Evolutionary conservation across 2,797 vertebrate species (phyloP).

Genomic region (Crypturellus tataupa): DNA sequence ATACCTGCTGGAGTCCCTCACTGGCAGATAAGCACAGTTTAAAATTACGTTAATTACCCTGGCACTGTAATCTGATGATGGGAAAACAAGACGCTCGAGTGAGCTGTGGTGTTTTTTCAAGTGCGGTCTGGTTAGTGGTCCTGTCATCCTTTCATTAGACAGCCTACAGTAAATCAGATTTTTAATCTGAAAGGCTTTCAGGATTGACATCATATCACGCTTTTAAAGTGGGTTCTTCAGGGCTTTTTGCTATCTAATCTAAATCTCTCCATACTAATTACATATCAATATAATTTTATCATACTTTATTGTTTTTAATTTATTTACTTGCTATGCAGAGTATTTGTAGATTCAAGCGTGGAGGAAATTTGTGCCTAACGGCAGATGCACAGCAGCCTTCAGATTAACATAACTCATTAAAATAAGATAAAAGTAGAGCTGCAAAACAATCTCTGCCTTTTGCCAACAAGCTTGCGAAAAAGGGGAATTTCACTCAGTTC

Average conservation of each 20-base stretch:
- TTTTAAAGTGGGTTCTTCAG: not conserved
- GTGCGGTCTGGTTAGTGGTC: not conserved
- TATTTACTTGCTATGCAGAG: constrained; percentile 38
- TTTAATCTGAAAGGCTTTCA: not conserved
- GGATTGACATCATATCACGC: not conserved
- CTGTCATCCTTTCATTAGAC: not conserved
- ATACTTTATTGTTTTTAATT: constrained; percentile 38
- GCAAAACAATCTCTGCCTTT: constrained; percentile 69
- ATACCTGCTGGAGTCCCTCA: too few species aligned
- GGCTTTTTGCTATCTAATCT: not conserved
- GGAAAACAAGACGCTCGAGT: not conserved
- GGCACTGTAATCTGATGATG: too few species aligned
- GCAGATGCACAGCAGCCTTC: constrained; percentile 70
- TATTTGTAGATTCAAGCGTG: constrained; percentile 61
- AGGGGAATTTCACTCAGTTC: constrained; percentile 49
- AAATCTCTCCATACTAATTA: constrained; percentile 8
- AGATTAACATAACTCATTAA: constrained; percentile 78
- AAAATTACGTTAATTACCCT: not conserved
- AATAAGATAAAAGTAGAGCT: constrained; percentile 75
- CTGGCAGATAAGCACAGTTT: not conserved
- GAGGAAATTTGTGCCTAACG: constrained; percentile 57
- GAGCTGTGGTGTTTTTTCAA: not conserved
- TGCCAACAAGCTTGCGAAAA: constrained; percentile 56
- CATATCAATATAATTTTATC: constrained; percentile 8
- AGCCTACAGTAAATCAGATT: not conserved